Evolutionary conservation across 2,888 invertebrate species (phyloP).

Genomic region (Nomada flava): DNA sequence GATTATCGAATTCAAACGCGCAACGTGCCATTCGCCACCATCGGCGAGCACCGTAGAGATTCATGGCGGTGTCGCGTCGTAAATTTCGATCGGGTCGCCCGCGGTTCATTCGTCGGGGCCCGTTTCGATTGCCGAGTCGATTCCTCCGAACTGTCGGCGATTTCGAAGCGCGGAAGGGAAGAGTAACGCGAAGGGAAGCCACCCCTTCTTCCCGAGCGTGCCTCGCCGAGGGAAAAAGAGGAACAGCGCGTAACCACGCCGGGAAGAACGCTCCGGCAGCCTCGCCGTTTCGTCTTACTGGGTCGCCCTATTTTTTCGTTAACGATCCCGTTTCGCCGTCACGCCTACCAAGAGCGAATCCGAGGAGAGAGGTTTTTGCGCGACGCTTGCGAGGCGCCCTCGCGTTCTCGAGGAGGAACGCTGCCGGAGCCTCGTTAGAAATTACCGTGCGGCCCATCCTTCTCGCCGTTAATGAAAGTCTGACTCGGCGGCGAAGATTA

Average conservation of each 20-base stretch:
- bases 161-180: background rate
- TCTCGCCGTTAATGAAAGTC: constrained; percentile 70
- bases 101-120: background rate
- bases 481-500: constrained; percentile 66
- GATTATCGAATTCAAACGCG: constrained; percentile 48
- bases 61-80: constrained; percentile 9
- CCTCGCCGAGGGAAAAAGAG: background rate
- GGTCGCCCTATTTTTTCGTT: constrained; percentile 65
- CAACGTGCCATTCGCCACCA: constrained; percentile 35
- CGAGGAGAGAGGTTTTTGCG: constrained; percentile 55
- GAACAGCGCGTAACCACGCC: constrained; percentile 15
- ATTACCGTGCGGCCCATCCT: constrained; percentile 66
- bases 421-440: constrained; percentile 66
- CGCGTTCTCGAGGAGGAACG: constrained; percentile 42
- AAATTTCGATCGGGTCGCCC: background rate
- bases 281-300: constrained; percentile 41
- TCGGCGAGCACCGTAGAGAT: constrained; percentile 14
- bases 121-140: background rate
- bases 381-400: constrained; percentile 53
- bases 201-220: background rate
- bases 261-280: constrained; percentile 11
- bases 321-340: constrained; percentile 66
- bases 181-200: background rate
- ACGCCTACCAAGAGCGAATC: constrained; percentile 56
- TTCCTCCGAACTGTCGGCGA: background rate